A percentile compares a stretch with the other conserved stretches of the same genome.
phyloP scores from a whole-genome alignment of 2,113 vertebrate species.

The Esox niger region DNA sequence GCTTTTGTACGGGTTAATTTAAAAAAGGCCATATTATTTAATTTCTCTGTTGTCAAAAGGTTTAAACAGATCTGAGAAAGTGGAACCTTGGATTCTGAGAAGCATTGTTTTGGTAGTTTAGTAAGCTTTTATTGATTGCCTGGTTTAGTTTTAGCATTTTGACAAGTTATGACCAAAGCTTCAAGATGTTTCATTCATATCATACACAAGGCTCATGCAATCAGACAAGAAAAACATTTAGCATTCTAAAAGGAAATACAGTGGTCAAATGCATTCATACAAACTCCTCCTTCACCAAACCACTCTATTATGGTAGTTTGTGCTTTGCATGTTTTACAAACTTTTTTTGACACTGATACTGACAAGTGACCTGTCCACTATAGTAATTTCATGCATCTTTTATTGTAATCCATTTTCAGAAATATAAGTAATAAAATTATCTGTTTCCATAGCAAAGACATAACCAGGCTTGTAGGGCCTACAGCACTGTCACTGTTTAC shows the following conservation, averaged over 20 bases:
- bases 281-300: not conserved
- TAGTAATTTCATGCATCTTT: conserved; percentile 9
- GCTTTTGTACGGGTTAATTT: conserved; percentile 81
- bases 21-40: conserved; percentile 80
- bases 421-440: conserved; percentile 24
- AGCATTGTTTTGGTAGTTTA: conserved; percentile 42
- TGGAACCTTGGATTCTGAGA: conserved; percentile 75
- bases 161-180: conserved; percentile 75
- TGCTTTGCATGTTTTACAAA: not conserved
- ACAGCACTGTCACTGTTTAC: conserved; percentile 58
- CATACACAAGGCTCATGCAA: conserved; percentile 67
- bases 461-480: conserved; percentile 43
- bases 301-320: conserved; percentile 1
- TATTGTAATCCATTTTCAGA: conserved; percentile 24
- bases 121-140: conserved; percentile 40
- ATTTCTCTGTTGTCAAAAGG: conserved; percentile 74
- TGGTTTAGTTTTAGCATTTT: conserved; percentile 51
- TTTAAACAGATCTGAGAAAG: conserved; percentile 71
- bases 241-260: conserved; percentile 16
- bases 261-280: not conserved
- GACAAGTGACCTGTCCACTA: conserved; percentile 36
- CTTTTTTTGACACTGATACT: conserved; percentile 6
- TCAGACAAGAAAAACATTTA: conserved; percentile 62
- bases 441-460: conserved; percentile 42
- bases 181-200: conserved; percentile 55